Evolutionary conservation across 2,888 invertebrate genomes (phyloP).

Genomic region (Reticulitermes lucifugus): DNA sequence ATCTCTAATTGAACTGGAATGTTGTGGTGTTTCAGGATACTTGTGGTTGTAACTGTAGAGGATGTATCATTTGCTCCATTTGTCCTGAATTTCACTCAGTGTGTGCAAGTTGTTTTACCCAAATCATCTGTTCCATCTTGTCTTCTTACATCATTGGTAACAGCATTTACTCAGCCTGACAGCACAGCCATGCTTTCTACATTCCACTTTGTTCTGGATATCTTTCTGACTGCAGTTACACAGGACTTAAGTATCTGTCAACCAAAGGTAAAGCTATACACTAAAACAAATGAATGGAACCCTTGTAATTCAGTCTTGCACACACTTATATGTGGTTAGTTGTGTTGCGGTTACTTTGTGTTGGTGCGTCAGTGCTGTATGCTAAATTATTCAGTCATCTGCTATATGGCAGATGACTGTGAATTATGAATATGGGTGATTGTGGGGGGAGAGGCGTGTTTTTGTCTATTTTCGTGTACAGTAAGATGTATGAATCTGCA

Average conservation of each 20-base stretch:
- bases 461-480: too few species aligned
- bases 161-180: conserved; percentile 24
- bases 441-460: too few species aligned
- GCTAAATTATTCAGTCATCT: too few species aligned
- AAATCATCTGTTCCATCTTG: not conserved
- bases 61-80: conserved; percentile 16
- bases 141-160: conserved; percentile 3
- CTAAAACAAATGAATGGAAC: too few species aligned
- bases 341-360: too few species aligned
- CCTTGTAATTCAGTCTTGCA: too few species aligned
- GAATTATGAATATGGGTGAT: too few species aligned
- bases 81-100: conserved; percentile 18
- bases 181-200: not conserved
- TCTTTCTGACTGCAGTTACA: conserved; percentile 10
- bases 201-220: conserved; percentile 27
- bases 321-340: too few species aligned
- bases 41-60: conserved; percentile 4
- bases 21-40: conserved; percentile 8
- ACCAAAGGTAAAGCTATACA: not conserved
- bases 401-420: too few species aligned
- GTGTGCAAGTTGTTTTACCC: not conserved
- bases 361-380: too few species aligned
- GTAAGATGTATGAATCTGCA: too few species aligned
- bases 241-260: conserved; percentile 4
- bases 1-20: not conserved